Evolutionary conservation across 2,888 invertebrate genomes (phyloP).

Genomic region (Eulithis prunata): DNA sequence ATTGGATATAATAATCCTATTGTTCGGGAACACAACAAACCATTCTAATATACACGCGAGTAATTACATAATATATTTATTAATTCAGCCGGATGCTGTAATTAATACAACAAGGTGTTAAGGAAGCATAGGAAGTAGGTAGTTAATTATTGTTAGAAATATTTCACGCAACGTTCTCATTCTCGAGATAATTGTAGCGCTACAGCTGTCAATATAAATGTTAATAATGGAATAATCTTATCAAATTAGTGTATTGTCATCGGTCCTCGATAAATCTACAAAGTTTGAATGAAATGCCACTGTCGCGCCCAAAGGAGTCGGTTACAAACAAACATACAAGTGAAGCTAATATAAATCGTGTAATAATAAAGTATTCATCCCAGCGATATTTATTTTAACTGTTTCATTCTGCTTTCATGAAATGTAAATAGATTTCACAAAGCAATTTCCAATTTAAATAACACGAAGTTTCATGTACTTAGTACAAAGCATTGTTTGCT

Average conservation of each 20-base stretch:
- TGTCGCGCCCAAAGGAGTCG: too few species aligned
- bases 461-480: not conserved
- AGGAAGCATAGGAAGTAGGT: constrained; percentile 25
- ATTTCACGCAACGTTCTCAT: constrained; percentile 12
- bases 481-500: not conserved
- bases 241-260: too few species aligned
- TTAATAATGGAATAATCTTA: constrained; percentile 22
- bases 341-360: too few species aligned
- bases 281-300: too few species aligned
- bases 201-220: constrained; percentile 25
- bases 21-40: constrained; percentile 14
- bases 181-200: constrained; percentile 18
- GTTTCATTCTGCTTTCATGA: constrained; percentile 10
- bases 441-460: not conserved
- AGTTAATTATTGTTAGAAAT: constrained; percentile 29
- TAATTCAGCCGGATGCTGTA: constrained; percentile 29
- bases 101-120: constrained; percentile 36
- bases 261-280: too few species aligned
- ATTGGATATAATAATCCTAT: constrained; percentile 3
- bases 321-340: too few species aligned
- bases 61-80: constrained; percentile 35
- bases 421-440: constrained; percentile 17
- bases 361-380: constrained; percentile 7
- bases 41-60: constrained; percentile 25
- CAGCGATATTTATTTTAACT: constrained; percentile 21